Percentiles rank a stretch among this genome's conserved stretches.
These are phyloP conservation scores for Drosophila littoralis DNA, from an alignment of 1,140 invertebrate genomes.

Conservation along the genomic window DNA sequence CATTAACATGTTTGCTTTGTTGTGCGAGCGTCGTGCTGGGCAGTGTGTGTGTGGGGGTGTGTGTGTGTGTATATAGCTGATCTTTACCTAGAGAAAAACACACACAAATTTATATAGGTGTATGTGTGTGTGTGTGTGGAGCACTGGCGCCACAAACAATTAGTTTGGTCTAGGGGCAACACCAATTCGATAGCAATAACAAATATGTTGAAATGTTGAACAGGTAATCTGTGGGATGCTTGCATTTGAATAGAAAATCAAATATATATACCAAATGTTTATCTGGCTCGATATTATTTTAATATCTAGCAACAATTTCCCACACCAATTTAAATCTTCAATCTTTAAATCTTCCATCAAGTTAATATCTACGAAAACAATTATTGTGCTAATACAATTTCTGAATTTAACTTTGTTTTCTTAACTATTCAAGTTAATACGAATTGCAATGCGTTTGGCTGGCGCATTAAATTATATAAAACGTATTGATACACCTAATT, in stretches of 20 bases:
- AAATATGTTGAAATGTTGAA: background rate
- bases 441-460: no score
- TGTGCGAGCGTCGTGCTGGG: slow-evolving; percentile 30
- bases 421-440: no score
- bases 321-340: no score
- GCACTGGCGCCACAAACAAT: slow-evolving; percentile 23
- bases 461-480: no score
- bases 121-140: background rate
- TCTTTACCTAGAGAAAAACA: slow-evolving; percentile 16
- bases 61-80: slow-evolving; percentile 27
- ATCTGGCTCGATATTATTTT: no score
- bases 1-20: slow-evolving; percentile 64
- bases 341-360: no score
- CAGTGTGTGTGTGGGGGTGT: slow-evolving; percentile 16
- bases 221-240: background rate
- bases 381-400: no score
- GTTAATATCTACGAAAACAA: no score
- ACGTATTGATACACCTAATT: no score
- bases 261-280: background rate
- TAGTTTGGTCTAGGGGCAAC: slow-evolving; percentile 2
- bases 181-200: slow-evolving; percentile 3
- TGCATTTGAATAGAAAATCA: background rate
- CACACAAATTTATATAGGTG: background rate
- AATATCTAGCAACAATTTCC: no score
- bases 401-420: no score